A percentile compares a stretch with the other conserved stretches of the same genome.
Evolutionary conservation across 1,140 invertebrate species (phyloP).

Genomic region (Drosophila suzukii): DNA sequence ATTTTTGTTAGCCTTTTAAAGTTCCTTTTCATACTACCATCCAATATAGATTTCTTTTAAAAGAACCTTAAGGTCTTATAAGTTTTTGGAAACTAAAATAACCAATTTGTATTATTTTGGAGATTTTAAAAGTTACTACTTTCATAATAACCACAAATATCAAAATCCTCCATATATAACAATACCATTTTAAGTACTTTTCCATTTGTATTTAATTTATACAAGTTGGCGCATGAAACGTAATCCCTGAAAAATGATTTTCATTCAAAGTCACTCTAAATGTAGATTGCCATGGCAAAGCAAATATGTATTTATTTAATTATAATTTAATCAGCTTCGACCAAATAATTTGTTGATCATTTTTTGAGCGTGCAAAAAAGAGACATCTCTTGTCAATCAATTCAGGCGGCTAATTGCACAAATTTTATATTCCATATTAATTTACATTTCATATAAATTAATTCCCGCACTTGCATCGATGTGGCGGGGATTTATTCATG

Average conservation of each 20-base stretch:
- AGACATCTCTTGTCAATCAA: constrained; percentile 22
- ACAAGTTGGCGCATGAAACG: background rate
- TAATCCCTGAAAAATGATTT: background rate
- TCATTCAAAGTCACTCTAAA: constrained; percentile 3
- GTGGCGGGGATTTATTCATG: constrained; percentile 27
- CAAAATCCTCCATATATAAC: no score
- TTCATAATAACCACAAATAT: background rate
- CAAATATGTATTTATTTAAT: constrained; percentile 24
- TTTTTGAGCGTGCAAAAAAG: constrained; percentile 10
- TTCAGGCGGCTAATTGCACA: constrained; percentile 51
- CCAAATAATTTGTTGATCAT: constrained; percentile 28
- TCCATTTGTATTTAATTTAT: background rate
- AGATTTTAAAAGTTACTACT: background rate
- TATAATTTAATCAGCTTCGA: constrained; percentile 31
- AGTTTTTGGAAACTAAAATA: no score
- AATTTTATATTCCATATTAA: constrained; percentile 51
- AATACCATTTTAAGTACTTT: background rate
- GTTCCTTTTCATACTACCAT: no score
- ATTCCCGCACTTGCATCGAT: constrained; percentile 20
- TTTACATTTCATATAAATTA: constrained; percentile 57
- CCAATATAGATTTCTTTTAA: no score
- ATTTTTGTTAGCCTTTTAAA: no score
- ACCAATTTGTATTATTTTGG: no score
- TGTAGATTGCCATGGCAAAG: background rate
- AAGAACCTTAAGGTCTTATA: no score